Conservation (phyloP, 2,888 invertebrate species). For the Erebia aethiops region DNA sequence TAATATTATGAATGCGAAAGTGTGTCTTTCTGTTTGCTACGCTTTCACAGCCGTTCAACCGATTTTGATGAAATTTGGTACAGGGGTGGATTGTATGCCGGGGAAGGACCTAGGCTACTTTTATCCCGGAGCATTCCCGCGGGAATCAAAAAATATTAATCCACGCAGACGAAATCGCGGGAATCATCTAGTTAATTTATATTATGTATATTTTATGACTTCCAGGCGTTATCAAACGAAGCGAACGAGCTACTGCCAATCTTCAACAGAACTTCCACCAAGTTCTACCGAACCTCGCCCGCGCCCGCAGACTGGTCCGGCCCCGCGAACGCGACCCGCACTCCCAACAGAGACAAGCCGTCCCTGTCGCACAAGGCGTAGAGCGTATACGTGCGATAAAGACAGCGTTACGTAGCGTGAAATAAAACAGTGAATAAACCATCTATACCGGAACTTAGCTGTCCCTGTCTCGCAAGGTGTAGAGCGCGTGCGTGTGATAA, state of each 20-base stretch:
- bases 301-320: conserved; percentile 95
- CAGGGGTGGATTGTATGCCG: too few relatives aligned
- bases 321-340: conserved; percentile 45
- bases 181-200: too few relatives aligned
- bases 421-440: too few relatives aligned
- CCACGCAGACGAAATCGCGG: too few relatives aligned
- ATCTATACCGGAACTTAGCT: conserved; percentile 21
- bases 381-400: conserved; percentile 24
- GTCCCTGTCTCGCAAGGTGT: conserved; percentile 55
- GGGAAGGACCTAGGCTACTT: too few relatives aligned
- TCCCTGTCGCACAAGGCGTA: conserved; percentile 56
- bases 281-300: conserved; percentile 92
- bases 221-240: conserved; percentile 95
- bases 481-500: conserved; percentile 37
- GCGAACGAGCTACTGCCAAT: conserved; percentile 98
- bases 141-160: too few relatives aligned
- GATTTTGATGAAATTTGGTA: too few relatives aligned
- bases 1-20: too few relatives aligned
- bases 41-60: too few relatives aligned
- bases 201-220: conserved; percentile 6
- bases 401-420: neutral
- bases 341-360: conserved; percentile 40
- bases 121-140: too few relatives aligned
- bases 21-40: too few relatives aligned
- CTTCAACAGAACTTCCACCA: conserved; percentile 97